A percentile compares a stretch with the other conserved stretches of the same genome.
phyloP scores from a whole-genome alignment of 2,888 invertebrate genomes.

The Halictus quadricinctus region DNA sequence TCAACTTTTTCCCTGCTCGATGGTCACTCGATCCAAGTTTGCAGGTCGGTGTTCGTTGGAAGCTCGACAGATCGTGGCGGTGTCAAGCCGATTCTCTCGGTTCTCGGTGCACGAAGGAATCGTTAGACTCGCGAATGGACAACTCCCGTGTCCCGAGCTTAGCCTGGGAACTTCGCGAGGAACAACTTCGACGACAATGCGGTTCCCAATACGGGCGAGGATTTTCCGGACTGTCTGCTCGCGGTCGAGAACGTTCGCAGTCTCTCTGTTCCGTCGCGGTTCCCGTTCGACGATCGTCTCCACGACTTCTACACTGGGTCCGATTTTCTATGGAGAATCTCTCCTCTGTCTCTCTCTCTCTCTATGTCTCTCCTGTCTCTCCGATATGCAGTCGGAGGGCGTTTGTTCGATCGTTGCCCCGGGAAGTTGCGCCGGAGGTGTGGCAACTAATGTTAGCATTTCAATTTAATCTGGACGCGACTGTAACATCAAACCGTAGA shows the following conservation, averaged over 20 bases:
- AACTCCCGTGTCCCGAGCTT: not conserved
- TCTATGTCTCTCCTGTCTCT: not conserved
- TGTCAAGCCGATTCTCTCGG: not conserved
- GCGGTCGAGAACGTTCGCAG: not conserved
- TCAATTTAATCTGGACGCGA: conserved; percentile 40
- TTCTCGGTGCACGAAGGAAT: not conserved
- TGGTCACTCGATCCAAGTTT: not conserved
- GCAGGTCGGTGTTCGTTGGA: not conserved
- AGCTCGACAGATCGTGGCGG: not conserved
- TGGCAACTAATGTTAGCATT: conserved; percentile 35
- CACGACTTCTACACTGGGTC: not conserved
- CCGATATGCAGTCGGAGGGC: not conserved
- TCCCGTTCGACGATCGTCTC: not conserved
- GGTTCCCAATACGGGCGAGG: not conserved
- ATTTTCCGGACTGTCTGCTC: not conserved
- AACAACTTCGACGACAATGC: conserved; percentile 8
- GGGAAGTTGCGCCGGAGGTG: not conserved
- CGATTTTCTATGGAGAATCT: not conserved
- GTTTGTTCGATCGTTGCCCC: not conserved
- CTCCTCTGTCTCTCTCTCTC: not conserved
- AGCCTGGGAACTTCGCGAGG: conserved; percentile 1
- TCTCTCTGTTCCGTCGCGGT: not conserved
- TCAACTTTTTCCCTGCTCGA: not conserved
- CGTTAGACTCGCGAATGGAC: not conserved
- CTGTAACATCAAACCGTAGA: conserved; percentile 14